Base-by-base conservation (phyloP, 2,797 vertebrate genomes). In the Cyprinella venusta region DNA sequence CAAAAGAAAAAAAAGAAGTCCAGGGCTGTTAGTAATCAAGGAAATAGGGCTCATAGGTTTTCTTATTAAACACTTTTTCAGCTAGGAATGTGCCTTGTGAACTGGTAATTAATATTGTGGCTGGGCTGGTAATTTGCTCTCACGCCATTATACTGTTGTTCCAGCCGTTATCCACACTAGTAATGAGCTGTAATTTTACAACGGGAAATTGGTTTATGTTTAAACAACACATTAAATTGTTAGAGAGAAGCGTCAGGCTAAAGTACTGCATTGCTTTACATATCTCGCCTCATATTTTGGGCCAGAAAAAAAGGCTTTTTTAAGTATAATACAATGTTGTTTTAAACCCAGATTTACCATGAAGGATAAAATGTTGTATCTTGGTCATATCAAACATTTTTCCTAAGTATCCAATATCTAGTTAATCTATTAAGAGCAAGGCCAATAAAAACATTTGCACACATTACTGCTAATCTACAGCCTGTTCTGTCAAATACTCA, bases 61-160 rank as follows among this genome's bases (percentile, higher is more conserved):
- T 81, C 89, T 85, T 87, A 92, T 91, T 87, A 91, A 92, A 90
- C 81, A 54, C 72, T 85, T 85, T 85, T 82, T 59, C 40, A 80
- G 86, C 67, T 45, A 91, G 90, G 91, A 92, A 94, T 93, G 90
- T 88, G 80, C 88, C 90, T 86, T 81, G 90, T 89, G 89, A 92
- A 90, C 90, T 91, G 89, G 88, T 93, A 92, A 94, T 95, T 94
- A 92, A 94, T 94, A 92, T 92, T 89, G 89, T 87, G 89, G 88
- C 88, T 90, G 87, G 82, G 40, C 88, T 88, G 91, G 90, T 93
- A 92, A 94, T 94, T 91, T 92, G 92, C 91, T 90, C 89, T 90
- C 89, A 90, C 89, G 89, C 93, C 91, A 93, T 92, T 92, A 92
- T 91, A 89, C 74, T 84, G 80, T 87, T 91, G 90, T 88, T 92